phyloP scores from a whole-genome alignment of 2,888 invertebrate species.

The Prenolepis imparis region DNA sequence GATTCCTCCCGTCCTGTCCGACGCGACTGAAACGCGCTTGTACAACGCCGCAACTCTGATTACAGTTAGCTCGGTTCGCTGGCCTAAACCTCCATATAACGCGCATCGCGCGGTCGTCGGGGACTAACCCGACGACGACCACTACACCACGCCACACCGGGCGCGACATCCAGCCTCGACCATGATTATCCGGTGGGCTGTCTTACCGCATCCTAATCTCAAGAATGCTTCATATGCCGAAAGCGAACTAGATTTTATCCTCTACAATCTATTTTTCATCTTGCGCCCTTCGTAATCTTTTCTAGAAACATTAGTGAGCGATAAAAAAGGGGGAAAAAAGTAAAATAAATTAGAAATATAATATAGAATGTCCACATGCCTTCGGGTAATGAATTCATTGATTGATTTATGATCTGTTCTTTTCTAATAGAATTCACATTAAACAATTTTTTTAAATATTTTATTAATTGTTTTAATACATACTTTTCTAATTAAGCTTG shows the following conservation, averaged over 20 bases:
- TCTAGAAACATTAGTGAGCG: background rate
- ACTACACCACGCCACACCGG: conserved; percentile 47
- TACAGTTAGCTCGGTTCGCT: conserved; percentile 84
- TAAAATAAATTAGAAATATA: background rate
- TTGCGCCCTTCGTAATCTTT: background rate
- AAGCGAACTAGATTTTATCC: conserved; percentile 34
- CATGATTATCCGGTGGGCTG: conserved; percentile 51
- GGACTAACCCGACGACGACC: conserved; percentile 71
- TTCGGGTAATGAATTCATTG: background rate
- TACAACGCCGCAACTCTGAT: conserved; percentile 81
- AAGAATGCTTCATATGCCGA: conserved; percentile 48
- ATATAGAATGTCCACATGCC: background rate
- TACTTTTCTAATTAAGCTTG: background rate
- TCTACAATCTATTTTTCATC: no score
- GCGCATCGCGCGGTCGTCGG: conserved; percentile 77
- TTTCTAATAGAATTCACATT: background rate
- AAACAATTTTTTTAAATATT: background rate
- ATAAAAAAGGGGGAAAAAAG: background rate
- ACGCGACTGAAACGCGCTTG: conserved; percentile 74
- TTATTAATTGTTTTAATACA: background rate
- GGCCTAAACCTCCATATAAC: conserved; percentile 81
- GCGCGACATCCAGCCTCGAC: conserved; percentile 54
- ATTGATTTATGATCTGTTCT: background rate
- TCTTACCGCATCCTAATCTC: conserved; percentile 56
- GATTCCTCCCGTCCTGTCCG: conserved; percentile 61